phyloP scores from a whole-genome alignment of 2,888 invertebrate species.

The Lymantria dispar region DNA sequence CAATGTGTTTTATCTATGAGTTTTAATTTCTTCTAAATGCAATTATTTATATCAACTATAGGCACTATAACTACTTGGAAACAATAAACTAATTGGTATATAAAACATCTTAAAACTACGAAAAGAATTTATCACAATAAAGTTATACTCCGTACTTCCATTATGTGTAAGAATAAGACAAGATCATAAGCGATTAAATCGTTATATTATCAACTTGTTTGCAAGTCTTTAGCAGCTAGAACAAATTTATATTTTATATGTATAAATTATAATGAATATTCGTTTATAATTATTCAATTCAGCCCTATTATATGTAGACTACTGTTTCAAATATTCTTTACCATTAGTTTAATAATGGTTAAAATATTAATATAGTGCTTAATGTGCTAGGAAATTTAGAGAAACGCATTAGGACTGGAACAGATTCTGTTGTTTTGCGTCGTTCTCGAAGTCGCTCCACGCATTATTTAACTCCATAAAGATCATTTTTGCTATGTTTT shows the following conservation, averaged over 20 bases:
- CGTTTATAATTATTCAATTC: no score
- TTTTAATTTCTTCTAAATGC: neutral
- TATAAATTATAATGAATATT: no score
- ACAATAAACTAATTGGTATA: slow-evolving; percentile 7
- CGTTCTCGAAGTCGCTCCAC: slow-evolving; percentile 98
- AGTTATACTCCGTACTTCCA: slow-evolving; percentile 15
- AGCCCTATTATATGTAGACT: no score
- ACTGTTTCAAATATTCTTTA: no score
- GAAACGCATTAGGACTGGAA: slow-evolving; percentile 54
- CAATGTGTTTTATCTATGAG: neutral
- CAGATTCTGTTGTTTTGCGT: slow-evolving; percentile 89
- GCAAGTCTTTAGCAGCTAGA: slow-evolving; percentile 12
- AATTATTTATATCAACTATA: neutral
- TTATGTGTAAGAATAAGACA: slow-evolving; percentile 14
- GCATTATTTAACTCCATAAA: slow-evolving; percentile 99
- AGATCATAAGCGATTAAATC: slow-evolving; percentile 21
- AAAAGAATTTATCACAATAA: slow-evolving; percentile 32
- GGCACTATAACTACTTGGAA: slow-evolving; percentile 13
- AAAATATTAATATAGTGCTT: neutral
- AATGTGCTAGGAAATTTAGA: neutral
- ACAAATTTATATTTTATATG: slow-evolving; percentile 4
- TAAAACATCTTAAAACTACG: neutral
- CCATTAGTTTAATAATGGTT: no score
- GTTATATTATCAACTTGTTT: slow-evolving; percentile 18
- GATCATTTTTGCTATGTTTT: slow-evolving; percentile 96